Evolutionary conservation across 2,797 vertebrate genomes (phyloP).

Genomic region (Xenentodon cancila): DNA sequence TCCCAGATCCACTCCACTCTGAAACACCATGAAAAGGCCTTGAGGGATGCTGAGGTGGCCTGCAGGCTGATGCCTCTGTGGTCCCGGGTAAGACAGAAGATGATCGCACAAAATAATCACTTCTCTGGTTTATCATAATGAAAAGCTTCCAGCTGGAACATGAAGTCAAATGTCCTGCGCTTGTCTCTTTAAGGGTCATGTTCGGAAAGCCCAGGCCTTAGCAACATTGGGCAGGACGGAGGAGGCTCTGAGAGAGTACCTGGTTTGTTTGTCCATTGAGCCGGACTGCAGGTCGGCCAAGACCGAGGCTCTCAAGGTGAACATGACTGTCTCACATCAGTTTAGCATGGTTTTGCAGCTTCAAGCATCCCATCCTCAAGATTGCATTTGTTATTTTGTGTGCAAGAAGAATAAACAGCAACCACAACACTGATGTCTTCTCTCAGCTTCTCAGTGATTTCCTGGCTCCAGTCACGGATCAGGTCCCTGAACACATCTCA

Average conservation of each 20-base stretch:
- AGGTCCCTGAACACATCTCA: slow-evolving; percentile 87
- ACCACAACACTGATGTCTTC: slow-evolving; percentile 1
- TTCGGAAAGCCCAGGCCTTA: slow-evolving; percentile 90
- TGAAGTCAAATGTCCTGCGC: not conserved
- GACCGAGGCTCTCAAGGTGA: slow-evolving; percentile 87
- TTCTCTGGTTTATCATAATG: not conserved
- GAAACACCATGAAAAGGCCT: slow-evolving; percentile 83
- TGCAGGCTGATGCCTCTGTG: slow-evolving; percentile 89
- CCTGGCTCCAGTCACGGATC: slow-evolving; percentile 85
- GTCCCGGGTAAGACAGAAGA: slow-evolving; percentile 84
- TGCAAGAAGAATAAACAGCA: not conserved
- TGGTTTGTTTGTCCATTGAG: slow-evolving; percentile 89
- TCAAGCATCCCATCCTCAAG: too few relatives aligned
- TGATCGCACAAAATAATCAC: too few relatives aligned
- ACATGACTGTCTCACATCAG: not conserved
- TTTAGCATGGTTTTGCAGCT: too few relatives aligned
- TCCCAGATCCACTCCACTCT: slow-evolving; percentile 90
- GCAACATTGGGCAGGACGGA: slow-evolving; percentile 87
- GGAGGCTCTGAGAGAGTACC: slow-evolving; percentile 90
- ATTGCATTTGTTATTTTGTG: too few relatives aligned
- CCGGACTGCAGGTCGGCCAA: slow-evolving; percentile 85
- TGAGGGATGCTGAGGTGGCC: slow-evolving; percentile 87
- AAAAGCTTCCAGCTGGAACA: not conserved
- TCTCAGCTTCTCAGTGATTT: slow-evolving; percentile 89
- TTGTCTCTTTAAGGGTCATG: slow-evolving; percentile 84